Evolutionary conservation across 2,888 invertebrate genomes (phyloP).

Genomic region (Agrotis exclamationis): DNA sequence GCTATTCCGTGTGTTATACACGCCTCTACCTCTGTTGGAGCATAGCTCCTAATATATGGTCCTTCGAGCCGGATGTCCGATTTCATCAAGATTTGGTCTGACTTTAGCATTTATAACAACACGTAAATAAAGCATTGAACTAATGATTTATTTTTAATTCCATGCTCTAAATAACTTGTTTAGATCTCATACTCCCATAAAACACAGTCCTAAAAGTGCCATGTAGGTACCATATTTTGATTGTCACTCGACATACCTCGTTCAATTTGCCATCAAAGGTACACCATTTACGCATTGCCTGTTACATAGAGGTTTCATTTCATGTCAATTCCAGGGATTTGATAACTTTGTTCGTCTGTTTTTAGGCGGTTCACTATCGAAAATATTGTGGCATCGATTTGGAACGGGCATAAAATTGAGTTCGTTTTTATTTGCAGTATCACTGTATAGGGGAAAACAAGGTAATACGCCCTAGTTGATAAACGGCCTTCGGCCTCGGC

Average conservation of each 20-base stretch:
- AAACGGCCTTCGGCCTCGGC: no score
- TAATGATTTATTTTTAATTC: background rate
- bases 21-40: no score
- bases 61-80: no score
- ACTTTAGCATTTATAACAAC: no score
- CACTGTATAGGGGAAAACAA: no score
- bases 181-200: background rate
- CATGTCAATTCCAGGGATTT: slow-evolving; percentile 32
- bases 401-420: background rate
- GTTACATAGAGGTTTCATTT: slow-evolving; percentile 15
- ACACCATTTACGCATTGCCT: slow-evolving; percentile 2
- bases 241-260: background rate
- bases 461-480: no score
- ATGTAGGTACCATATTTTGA: slow-evolving; percentile 6
- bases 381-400: background rate
- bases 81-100: no score
- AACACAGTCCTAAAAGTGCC: background rate
- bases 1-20: no score
- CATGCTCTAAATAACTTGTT: background rate
- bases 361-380: background rate
- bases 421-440: no score
- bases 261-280: slow-evolving; percentile 31
- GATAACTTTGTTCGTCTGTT: slow-evolving; percentile 21
- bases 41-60: no score
- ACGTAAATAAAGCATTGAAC: no score